A percentile compares a stretch with the other conserved stretches of the same genome.
Conservation (phyloP, 2,797 vertebrate genomes). For the Mus minutoides region DNA sequence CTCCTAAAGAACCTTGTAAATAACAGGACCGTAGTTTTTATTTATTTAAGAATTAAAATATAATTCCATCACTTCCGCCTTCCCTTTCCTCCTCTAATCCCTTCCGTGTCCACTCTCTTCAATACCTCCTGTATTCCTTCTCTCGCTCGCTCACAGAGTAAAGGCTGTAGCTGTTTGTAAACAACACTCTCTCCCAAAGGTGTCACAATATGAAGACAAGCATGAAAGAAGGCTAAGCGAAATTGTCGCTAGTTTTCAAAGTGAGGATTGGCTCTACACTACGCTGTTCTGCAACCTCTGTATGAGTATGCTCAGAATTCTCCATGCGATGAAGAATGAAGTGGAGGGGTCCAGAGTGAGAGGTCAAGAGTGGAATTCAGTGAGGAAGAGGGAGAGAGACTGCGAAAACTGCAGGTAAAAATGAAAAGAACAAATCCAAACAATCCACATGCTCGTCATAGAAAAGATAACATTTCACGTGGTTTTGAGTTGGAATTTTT, state of each 20-base stretch:
- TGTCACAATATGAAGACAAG: not conserved
- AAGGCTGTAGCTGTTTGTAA: conserved; percentile 13
- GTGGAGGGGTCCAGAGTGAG: too few species aligned
- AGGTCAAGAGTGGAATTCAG: not conserved
- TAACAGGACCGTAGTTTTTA: conserved; percentile 4
- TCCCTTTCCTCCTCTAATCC: not conserved
- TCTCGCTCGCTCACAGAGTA: not conserved
- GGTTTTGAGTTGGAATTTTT: conserved; percentile 41
- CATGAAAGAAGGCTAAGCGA: conserved; percentile 15
- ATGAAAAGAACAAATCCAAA: conserved; percentile 44
- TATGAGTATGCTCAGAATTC: conserved; percentile 6
- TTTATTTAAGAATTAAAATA: not conserved
- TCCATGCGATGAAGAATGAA: not conserved
- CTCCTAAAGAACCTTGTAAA: conserved; percentile 30
- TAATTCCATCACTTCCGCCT: not conserved
- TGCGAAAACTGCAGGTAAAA: not conserved
- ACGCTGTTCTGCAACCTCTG: not conserved
- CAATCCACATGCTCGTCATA: not conserved
- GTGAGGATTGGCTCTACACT: not conserved
- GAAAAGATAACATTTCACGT: conserved; percentile 49
- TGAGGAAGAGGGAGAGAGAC: not conserved
- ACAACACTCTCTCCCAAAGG: not conserved
- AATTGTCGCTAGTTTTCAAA: conserved; percentile 36
- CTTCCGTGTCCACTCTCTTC: not conserved
- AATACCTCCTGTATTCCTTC: not conserved